Base-by-base conservation (phyloP, 2,113 vertebrate genomes). In the Cavia porcellus region DNA sequence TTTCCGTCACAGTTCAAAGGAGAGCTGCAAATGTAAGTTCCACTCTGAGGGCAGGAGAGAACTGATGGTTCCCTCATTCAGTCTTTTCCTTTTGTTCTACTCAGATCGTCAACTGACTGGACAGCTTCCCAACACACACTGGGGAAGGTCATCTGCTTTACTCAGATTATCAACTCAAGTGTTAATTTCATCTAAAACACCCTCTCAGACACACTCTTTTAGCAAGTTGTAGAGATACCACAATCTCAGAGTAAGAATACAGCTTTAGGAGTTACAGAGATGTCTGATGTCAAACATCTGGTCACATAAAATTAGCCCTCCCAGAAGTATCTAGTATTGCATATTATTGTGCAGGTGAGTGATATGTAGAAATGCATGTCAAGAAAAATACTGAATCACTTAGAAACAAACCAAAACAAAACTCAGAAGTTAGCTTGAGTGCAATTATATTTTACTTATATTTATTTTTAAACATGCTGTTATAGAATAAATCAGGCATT, bases 391-490 rank as follows among this genome's bases (percentile, higher is more conserved):
- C 10, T 62, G 62, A 52, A 59, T 52, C 14, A 8, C 1, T 87
- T 86, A 64, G 88, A 82, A 92, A 61, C 66, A 83, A 87, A 93
- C 38, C 55, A 62, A 77, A 52, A 85, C 50, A 20, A 75, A 57
- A 10, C 59, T 94, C 24, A 28, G 19, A 88, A 32, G 45, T 94
- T 79, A 70, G 30, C 47, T 22, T 17, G n/a, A 86, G 79, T 82
- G 45, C 52, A 88, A 64, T 84, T 66, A 55, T 50, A 70, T 20
- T 84, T 84, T 74, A 38, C 86, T 88, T 64, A 81, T 74, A 68
- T 91, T 94, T 74, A 68, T 64, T 88, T 88, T n/a, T 81, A 81
- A 90, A 70, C 22, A 61, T 7, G 66, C 66, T 68, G n/a, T 80
- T 84, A 74, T 72, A 80, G 74, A 89, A 32, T 74, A 57, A 88